These are phyloP conservation scores for Taphrorychus bicolor DNA, from an alignment of 2,888 invertebrate genomes.

Conservation along the genomic window DNA sequence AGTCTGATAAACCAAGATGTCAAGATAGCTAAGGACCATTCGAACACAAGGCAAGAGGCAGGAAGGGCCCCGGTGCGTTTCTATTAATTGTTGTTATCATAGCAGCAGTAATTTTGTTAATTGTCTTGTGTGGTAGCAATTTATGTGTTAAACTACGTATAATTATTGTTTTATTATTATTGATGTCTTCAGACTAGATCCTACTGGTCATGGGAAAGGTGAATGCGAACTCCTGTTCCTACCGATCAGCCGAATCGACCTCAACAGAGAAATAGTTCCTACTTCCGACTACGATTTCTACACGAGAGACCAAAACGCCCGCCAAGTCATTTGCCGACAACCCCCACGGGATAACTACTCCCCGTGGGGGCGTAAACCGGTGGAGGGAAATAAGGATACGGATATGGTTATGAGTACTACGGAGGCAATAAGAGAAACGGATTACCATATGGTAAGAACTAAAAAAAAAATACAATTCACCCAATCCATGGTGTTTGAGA, in stretches of 20 bases:
- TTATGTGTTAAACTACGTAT: neutral
- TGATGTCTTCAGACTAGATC: conserved; percentile 65
- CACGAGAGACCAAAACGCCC: conserved; percentile 77
- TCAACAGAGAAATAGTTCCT: conserved; percentile 68
- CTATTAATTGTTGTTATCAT: no score
- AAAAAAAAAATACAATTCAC: no score
- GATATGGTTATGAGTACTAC: conserved; percentile 1
- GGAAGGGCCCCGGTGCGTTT: no score
- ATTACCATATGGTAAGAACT: conserved; percentile 13
- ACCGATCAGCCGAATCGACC: conserved; percentile 73
- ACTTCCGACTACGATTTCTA: conserved; percentile 82
- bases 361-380: conserved; percentile 5
- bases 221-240: conserved; percentile 79
- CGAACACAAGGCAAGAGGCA: no score
- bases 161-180: neutral
- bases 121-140: no score
- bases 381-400: neutral
- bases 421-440: neutral
- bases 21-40: no score
- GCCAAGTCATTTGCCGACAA: conserved; percentile 50
- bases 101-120: no score
- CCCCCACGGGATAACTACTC: conserved; percentile 34
- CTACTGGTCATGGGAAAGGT: conserved; percentile 73
- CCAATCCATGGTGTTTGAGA: no score
- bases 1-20: no score